Base-by-base conservation (phyloP, 2,113 vertebrate species). In the Sitta europaea region DNA sequence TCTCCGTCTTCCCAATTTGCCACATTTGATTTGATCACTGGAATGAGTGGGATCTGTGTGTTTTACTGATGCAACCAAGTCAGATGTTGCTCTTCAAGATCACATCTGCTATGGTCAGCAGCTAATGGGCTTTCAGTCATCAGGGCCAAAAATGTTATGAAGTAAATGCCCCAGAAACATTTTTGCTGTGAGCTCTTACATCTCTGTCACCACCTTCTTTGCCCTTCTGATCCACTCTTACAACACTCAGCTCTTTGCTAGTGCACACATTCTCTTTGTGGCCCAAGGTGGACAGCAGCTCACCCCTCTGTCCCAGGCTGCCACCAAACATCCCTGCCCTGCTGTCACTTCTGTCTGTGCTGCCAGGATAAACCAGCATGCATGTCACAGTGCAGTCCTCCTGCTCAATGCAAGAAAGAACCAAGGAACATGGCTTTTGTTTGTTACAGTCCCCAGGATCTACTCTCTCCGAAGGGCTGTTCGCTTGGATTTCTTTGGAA, bases 231-330 rank as follows among this genome's bases (percentile, higher is more conserved):
- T 86, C 35, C 0, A 2, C 40, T 55, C 8, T 35, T 27, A 2
- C 0, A 18, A 21, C 4, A 6, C 14, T 58, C 48, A 57, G 33
- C 28, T 73, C 1, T 59, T 47, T 54, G 59, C 35, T 48, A 1
- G 9, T 68, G 45, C 45, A 43, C 6, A 0, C 1, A 0, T n/a
- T 25, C 35, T 68, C 16, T 29, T 29, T 59, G 48, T 29, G 38
- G 40, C 28, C 45, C 51, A n/a, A 28, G 45, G 25, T 63, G 28
- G 31, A 10, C 11, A 48, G 31, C 35, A 55, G 50, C 53, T 53
- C 11, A 2, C 8, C n/a, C 8, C 35, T 40, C 5, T 68, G 35
- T 65, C 33, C 48, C 19, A 15, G 29, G 55, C 38, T 91, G 28
- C 10, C 31, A 7, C 9, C 4, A 2, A 24, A 4, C 8, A 31